Base-by-base conservation (phyloP, 2,888 invertebrate species). In the Schizotus pectinicornis region DNA sequence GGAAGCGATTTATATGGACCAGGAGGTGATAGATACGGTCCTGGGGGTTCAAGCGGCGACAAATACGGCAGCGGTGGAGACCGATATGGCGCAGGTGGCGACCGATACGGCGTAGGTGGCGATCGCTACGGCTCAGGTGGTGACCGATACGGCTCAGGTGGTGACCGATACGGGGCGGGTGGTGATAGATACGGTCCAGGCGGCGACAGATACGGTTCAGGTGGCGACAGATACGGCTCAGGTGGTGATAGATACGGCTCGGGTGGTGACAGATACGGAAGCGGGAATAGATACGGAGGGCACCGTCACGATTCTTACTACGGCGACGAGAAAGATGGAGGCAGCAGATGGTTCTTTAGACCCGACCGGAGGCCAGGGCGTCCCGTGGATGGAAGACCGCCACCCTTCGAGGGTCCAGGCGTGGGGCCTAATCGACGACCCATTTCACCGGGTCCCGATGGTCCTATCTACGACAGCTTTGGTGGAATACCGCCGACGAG, bases 381-480 rank as follows among this genome's bases (percentile, higher is more conserved):
- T 12, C 74, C 74, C n/a, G 63, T 68, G 11, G 70, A 69, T 46
- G 58, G 63, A 43, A 47, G 56, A 43, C 63, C 61, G 33, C 67
- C 68, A 11, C 33, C 39, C 7, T 33, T 35, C 5, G 62, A 64
- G 31, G 62, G 59, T 6, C 47, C 67, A 57, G 66, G 59, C 22
- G 67, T 68, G 30, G 59, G 65, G 32, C 67, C 75, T 41, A 65
- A 68, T 38, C 59, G 68, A 13, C 66, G 76, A 43, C 77, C 77
- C 1, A 64, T 74, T 55, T 77, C 77, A 1, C 78, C 78, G 3
- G 78, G 78, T 5, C 79, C 79, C 1, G 79, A 79, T 56, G 80
- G 80, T 1, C 78, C 79, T 1, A 78, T 79, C 45, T 78, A 80
- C 43, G 82, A 79, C 12, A 79, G 75, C 22, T 77, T 75, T 31